Conservation (phyloP, 1,140 invertebrate genomes). For the Nymphalis io region DNA sequence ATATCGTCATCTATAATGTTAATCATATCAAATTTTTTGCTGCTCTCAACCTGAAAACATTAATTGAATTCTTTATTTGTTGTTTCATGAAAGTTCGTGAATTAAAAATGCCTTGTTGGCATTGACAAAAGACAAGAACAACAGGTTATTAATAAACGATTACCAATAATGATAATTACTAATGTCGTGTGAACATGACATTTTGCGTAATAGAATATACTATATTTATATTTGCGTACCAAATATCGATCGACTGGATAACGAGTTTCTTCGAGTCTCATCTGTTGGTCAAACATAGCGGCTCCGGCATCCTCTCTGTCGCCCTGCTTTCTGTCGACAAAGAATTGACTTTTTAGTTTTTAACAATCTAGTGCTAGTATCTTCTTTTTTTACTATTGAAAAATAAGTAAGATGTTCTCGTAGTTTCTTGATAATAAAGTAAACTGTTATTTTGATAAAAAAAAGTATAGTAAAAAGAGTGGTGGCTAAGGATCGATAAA, state of each 20-base stretch:
- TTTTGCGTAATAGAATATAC: not conserved
- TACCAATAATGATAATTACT: too few relatives aligned
- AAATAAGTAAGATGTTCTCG: not conserved
- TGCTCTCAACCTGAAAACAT: slow-evolving; percentile 70
- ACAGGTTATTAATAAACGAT: too few relatives aligned
- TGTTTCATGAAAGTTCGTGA: too few relatives aligned
- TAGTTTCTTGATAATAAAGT: too few relatives aligned
- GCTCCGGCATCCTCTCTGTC: slow-evolving; percentile 70
- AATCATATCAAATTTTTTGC: slow-evolving; percentile 69
- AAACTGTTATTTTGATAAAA: too few relatives aligned
- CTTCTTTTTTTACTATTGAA: not conserved
- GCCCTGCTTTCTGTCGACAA: slow-evolving; percentile 59
- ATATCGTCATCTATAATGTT: slow-evolving; percentile 70
- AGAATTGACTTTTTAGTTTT: not conserved
- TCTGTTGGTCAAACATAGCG: slow-evolving; percentile 75
- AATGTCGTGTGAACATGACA: too few relatives aligned
- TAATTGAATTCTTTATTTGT: slow-evolving; percentile 1
- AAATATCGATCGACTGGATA: slow-evolving; percentile 79
- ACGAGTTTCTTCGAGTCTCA: slow-evolving; percentile 48
- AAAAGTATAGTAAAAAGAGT: too few relatives aligned
- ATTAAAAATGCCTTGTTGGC: too few relatives aligned
- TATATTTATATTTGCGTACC: slow-evolving; percentile 48
- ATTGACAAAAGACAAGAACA: too few relatives aligned
- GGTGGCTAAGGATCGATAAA: too few relatives aligned
- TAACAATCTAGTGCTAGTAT: not conserved